Percentiles rank a stretch among this genome's conserved stretches.
These are phyloP conservation scores for Bergia sp. DNA, from an alignment of 92 coral and sea anemone genomes.

Conservation along the genomic window DNA sequence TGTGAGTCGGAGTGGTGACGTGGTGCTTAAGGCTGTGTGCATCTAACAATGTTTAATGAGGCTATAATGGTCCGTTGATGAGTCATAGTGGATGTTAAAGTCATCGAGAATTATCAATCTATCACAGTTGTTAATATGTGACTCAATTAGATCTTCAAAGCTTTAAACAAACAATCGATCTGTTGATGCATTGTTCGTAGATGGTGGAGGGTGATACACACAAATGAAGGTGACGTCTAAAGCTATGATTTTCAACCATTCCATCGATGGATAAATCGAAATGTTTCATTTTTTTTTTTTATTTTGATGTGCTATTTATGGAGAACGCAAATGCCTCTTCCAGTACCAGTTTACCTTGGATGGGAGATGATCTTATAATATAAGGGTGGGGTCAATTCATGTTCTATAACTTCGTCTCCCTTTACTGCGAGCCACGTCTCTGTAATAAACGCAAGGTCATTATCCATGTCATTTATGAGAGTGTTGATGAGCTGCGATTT, in stretches of 20 bases:
- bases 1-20: not conserved
- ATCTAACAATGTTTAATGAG: not conserved
- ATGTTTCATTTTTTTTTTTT: not conserved
- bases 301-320: not conserved
- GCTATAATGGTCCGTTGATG: not conserved
- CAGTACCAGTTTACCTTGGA: not conserved
- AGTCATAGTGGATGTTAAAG: not conserved
- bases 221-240: not conserved
- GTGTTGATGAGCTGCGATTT: too few relatives aligned
- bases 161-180: not conserved
- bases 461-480: too few relatives aligned
- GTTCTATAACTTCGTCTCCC: not conserved
- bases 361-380: not conserved
- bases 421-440: not conserved
- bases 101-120: not conserved
- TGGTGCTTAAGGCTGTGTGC: not conserved
- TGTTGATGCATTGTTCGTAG: not conserved
- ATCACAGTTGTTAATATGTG: not conserved
- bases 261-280: not conserved
- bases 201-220: not conserved
- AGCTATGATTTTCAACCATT: not conserved
- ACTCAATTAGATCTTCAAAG: not conserved
- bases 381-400: not conserved
- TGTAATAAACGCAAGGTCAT: not conserved
- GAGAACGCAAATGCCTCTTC: not conserved